Percentiles rank a stretch among this genome's conserved stretches.
phyloP scores from a whole-genome alignment of 2,797 vertebrate genomes.

The Tympanoctomys barrerae region DNA sequence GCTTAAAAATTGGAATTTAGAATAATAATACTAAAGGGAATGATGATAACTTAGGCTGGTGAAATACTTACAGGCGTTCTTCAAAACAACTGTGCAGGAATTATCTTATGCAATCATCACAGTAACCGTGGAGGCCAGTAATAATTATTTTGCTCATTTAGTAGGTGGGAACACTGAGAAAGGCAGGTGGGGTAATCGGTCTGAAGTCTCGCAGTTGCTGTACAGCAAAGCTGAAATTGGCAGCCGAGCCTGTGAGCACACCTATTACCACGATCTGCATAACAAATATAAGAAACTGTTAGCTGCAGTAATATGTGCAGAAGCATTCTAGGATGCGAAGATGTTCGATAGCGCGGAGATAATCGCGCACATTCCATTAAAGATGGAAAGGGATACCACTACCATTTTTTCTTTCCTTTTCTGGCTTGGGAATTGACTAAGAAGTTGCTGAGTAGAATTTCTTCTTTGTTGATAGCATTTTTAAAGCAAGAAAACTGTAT shows the following conservation, averaged over 20 bases:
- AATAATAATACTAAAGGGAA: not conserved
- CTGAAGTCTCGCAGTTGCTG: not conserved
- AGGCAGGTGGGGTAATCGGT: not conserved
- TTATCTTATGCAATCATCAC: not conserved
- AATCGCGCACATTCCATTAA: not conserved
- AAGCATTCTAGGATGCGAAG: not conserved
- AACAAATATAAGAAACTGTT: not conserved
- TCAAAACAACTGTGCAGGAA: not conserved
- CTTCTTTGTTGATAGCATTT: not conserved
- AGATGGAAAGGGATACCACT: not conserved
- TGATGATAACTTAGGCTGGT: not conserved
- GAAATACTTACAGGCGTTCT: not conserved
- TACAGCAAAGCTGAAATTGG: not conserved
- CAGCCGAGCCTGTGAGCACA: not conserved
- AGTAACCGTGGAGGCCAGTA: not conserved
- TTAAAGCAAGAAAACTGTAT: not conserved
- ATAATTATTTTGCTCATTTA: not conserved
- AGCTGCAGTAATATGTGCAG: not conserved
- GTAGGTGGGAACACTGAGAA: not conserved
- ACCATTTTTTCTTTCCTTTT: no score
- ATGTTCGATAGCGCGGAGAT: not conserved
- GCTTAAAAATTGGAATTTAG: conserved; percentile 5
- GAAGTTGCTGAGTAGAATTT: not conserved
- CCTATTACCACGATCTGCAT: not conserved
- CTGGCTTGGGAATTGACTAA: not conserved